Percentiles rank a stretch among this genome's conserved stretches.
Conservation (phyloP, 2,113 vertebrate genomes). For the Coptodon bakossiorum region DNA sequence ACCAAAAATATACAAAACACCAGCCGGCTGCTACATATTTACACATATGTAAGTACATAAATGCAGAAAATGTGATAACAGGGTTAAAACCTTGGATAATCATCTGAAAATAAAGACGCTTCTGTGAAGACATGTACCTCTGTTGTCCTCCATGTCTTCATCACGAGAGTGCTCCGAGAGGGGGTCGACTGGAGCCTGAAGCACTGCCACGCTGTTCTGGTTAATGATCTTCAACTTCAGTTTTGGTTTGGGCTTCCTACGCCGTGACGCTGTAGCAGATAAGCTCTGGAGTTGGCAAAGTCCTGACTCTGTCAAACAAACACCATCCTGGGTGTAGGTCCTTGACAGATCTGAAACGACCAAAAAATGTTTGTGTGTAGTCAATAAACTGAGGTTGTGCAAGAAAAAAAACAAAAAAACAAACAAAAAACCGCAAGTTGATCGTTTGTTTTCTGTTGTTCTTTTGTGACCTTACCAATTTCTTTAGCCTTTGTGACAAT, state of each 20-base stretch:
- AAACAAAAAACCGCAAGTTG: neutral
- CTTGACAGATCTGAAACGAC: slow-evolving; percentile 80
- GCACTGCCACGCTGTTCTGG: slow-evolving; percentile 97
- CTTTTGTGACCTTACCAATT: slow-evolving; percentile 72
- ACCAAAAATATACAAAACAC: neutral
- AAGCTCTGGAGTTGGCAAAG: slow-evolving; percentile 95
- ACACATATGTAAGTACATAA: neutral
- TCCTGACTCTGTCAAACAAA: slow-evolving; percentile 94
- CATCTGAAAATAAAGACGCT: neutral
- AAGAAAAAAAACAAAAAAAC: neutral
- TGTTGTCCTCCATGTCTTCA: slow-evolving; percentile 86
- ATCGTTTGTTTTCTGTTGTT: neutral
- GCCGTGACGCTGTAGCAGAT: slow-evolving; percentile 83
- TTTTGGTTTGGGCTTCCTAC: slow-evolving; percentile 92
- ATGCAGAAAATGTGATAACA: neutral
- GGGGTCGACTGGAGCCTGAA: slow-evolving; percentile 86
- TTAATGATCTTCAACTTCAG: slow-evolving; percentile 98
- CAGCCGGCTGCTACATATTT: neutral
- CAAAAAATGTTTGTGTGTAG: neutral
- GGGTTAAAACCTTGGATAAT: neutral
- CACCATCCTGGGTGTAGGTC: slow-evolving; percentile 97
- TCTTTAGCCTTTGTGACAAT: slow-evolving; percentile 88
- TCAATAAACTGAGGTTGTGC: neutral
- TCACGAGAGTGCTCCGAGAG: slow-evolving; percentile 89
- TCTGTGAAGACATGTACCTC: slow-evolving; percentile 73